These are phyloP conservation scores for Glomeris maerens DNA, from an alignment of 1,140 invertebrate species.

Conservation along the genomic window DNA sequence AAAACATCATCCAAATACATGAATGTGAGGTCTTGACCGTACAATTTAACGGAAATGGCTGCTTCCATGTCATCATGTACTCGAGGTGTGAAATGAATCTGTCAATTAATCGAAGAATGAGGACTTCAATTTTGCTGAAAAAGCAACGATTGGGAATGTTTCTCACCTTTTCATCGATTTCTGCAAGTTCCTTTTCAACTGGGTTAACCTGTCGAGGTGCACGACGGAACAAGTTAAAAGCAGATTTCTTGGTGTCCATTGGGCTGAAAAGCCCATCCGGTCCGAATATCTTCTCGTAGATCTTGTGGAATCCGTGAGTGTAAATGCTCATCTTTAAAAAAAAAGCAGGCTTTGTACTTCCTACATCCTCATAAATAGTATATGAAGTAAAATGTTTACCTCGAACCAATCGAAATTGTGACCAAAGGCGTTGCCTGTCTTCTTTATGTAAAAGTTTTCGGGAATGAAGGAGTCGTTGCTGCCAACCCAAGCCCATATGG, in stretches of 20 bases:
- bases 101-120: too few relatives aligned
- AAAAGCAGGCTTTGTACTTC: not conserved
- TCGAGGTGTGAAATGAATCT: too few relatives aligned
- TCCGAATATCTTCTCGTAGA: constrained; percentile 15
- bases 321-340: constrained; percentile 7
- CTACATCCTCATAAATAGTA: not conserved
- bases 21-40: constrained; percentile 9
- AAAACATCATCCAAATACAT: constrained; percentile 6
- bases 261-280: constrained; percentile 12
- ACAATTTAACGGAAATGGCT: not conserved
- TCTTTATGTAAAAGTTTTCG: constrained; percentile 4
- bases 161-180: constrained; percentile 14
- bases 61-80: too few relatives aligned
- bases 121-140: too few relatives aligned
- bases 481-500: constrained; percentile 12
- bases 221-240: constrained; percentile 14
- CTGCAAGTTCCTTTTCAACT: constrained; percentile 15
- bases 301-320: constrained; percentile 14
- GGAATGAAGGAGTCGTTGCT: constrained; percentile 17
- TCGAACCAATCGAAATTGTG: constrained; percentile 8
- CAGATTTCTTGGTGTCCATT: constrained; percentile 3
- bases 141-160: not conserved
- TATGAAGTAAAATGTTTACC: not conserved
- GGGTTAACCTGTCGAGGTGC: constrained; percentile 7
- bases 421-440: constrained; percentile 15